phyloP scores from a whole-genome alignment of 2,888 invertebrate species.

The Erebia palarica region DNA sequence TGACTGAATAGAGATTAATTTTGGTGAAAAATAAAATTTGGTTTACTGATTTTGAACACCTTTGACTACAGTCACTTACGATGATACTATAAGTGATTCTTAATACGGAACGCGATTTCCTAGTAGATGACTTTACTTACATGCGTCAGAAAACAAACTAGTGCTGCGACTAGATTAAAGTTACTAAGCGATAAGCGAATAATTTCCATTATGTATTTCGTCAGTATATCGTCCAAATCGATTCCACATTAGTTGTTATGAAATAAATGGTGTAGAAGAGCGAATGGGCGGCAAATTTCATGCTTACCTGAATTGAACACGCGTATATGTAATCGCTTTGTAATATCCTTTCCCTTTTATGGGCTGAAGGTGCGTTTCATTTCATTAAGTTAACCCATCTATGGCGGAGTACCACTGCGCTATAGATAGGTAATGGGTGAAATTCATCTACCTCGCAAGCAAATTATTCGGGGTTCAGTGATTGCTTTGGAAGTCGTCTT shows the following conservation, averaged over 20 bases:
- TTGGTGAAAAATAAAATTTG: no score
- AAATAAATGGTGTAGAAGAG: constrained; percentile 60
- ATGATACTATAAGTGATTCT: no score
- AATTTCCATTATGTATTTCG: constrained; percentile 41
- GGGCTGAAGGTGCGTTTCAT: constrained; percentile 12
- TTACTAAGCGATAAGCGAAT: neutral
- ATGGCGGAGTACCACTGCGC: neutral
- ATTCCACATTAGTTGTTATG: constrained; percentile 68
- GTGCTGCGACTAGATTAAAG: no score
- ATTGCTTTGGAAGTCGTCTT: neutral
- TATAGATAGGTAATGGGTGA: no score
- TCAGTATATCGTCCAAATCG: constrained; percentile 58
- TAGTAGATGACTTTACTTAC: no score
- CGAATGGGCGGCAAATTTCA: constrained; percentile 70
- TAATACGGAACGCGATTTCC: no score
- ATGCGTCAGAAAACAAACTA: no score
- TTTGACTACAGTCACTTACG: no score
- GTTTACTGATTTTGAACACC: no score
- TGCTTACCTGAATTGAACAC: constrained; percentile 62
- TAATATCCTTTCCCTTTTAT: constrained; percentile 39
- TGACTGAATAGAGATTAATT: neutral
- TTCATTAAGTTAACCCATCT: constrained; percentile 10
- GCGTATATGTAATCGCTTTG: constrained; percentile 34
- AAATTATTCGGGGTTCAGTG: neutral
- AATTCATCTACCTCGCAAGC: neutral